phyloP scores from a whole-genome alignment of 2,797 vertebrate genomes.

The Propithecus perrieri region DNA sequence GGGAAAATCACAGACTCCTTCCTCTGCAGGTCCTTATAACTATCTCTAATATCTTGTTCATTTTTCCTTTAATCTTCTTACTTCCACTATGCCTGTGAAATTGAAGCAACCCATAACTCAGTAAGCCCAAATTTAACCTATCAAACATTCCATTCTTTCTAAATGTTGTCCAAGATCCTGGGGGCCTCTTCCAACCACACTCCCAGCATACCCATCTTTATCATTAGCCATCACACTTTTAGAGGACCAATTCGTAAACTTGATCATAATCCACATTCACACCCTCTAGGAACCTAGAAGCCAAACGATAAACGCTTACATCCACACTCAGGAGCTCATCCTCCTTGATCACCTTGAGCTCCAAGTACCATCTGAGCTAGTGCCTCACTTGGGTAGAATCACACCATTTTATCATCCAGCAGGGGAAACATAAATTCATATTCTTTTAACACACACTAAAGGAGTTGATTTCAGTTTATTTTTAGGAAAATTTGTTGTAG shows the following conservation, averaged over 20 bases:
- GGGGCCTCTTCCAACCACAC: background rate
- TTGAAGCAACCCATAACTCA: background rate
- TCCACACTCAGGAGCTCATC: background rate
- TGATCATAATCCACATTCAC: background rate
- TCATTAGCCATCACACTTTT: background rate
- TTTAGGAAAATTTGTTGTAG: slow-evolving; percentile 23
- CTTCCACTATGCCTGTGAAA: background rate
- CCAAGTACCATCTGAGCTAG: background rate
- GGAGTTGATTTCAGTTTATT: background rate
- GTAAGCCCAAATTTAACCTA: background rate
- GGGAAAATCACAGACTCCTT: background rate
- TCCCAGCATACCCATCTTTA: background rate
- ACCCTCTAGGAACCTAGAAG: background rate
- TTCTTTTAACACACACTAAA: background rate
- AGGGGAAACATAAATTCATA: background rate
- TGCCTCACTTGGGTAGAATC: background rate
- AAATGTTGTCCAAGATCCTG: background rate
- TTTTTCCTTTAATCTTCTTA: background rate
- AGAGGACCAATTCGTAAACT: background rate
- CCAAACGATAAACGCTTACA: background rate
- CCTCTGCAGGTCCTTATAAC: background rate
- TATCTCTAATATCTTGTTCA: background rate
- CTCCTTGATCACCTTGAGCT: background rate
- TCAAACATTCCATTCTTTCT: background rate
- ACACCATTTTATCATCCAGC: background rate